Base-by-base conservation (phyloP, 2,888 invertebrate genomes). In the Noctua pronuba region DNA sequence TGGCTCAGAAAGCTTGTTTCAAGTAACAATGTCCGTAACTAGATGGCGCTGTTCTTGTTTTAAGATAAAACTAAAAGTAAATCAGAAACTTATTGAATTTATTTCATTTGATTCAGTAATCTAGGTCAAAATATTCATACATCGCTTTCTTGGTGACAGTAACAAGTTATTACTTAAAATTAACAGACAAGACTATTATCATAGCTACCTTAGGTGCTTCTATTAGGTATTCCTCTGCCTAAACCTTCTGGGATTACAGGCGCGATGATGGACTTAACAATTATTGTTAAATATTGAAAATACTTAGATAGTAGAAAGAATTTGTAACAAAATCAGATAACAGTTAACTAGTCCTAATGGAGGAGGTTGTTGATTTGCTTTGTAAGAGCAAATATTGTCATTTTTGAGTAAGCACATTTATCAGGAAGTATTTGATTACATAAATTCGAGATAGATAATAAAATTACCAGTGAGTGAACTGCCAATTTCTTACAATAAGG, bases 31-130 rank as follows among this genome's bases (percentile, higher is more conserved):
- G 66, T 21, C 8, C 2, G 60, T 49, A 62, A 82, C 77, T 80
- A 88, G 88, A 85, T 88, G 87, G 88, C 85, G 88, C 72, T 85
- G n/a, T 78, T 41, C 11, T 46, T 41, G 11, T 52, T 65, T 65
- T 60, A 11, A 24, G 28, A 80, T 16, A 10, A 7, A 2, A 21
- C 6, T 7, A 24, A 24, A 71, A 73, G 21, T 62, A 21, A 10
- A 10, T 31, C 52, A 21, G 21, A 24, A 68, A 8, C 18, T 72
- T n/a, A 18, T 31, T 38, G 24, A 10, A 35, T 21, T 10, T 3
- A 35, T 65, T 71, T 41, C 10, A 64, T 28, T 55, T 11, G 55
- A 6, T 55, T 16, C 13, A 38, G 41, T 64, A 5, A 24, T 52
- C 11, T 52, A 24, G 4, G 0, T 35, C 44, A 21, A 16, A 6